Conservation (phyloP, 2,888 invertebrate species). For the Polydrusus tereticollis region DNA sequence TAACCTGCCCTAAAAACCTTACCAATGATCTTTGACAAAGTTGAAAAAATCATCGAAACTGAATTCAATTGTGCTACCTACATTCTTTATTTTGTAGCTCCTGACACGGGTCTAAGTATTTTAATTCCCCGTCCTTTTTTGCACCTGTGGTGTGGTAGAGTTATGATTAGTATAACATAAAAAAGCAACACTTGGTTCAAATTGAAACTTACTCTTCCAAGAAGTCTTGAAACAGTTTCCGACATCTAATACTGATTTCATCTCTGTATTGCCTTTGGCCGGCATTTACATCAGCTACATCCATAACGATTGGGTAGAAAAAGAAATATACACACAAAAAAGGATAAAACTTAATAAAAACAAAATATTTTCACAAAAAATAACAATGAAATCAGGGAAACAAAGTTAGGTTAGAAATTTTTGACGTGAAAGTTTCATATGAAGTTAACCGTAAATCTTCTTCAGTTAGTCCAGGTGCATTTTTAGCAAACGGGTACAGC, state of each 20-base stretch:
- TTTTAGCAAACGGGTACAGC: too few relatives aligned
- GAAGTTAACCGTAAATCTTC: neutral
- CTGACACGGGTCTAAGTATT: slow-evolving; percentile 87
- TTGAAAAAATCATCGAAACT: slow-evolving; percentile 94
- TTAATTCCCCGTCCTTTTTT: slow-evolving; percentile 89
- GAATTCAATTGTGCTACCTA: slow-evolving; percentile 91
- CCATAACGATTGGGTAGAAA: slow-evolving; percentile 71
- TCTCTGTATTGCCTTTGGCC: slow-evolving; percentile 86
- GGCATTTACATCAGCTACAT: slow-evolving; percentile 83
- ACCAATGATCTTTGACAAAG: slow-evolving; percentile 89
- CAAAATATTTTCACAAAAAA: neutral
- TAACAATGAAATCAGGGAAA: neutral
- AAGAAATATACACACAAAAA: neutral
- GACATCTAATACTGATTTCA: slow-evolving; percentile 92
- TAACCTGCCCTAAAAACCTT: slow-evolving; percentile 95
- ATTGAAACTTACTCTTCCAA: slow-evolving; percentile 85
- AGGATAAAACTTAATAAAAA: neutral
- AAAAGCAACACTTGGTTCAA: slow-evolving; percentile 1
- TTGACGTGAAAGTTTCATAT: neutral
- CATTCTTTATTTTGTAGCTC: slow-evolving; percentile 89
- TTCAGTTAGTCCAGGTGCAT: too few relatives aligned
- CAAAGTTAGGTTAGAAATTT: too few relatives aligned
- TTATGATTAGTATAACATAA: too few relatives aligned
- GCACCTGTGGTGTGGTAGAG: too few relatives aligned
- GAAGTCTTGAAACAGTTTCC: slow-evolving; percentile 96